These are phyloP conservation scores for Idaea straminata DNA, from an alignment of 2,888 invertebrate species.

Conservation along the genomic window DNA sequence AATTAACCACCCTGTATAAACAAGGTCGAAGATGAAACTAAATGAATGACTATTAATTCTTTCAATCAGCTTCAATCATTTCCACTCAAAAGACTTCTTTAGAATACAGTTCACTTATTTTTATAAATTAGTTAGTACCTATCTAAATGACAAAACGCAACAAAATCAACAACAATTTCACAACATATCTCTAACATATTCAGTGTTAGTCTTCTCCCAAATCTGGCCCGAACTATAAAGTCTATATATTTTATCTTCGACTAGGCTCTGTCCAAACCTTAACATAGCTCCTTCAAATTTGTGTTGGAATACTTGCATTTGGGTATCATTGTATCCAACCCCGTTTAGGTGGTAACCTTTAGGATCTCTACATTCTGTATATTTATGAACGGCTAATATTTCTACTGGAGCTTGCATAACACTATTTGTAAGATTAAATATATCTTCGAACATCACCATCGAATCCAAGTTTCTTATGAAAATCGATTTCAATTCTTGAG, in stretches of 20 bases:
- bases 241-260: constrained; percentile 71
- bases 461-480: constrained; percentile 67
- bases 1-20: no score
- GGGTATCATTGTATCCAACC: constrained; percentile 64
- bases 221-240: constrained; percentile 71
- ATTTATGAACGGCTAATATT: constrained; percentile 66
- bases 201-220: constrained; percentile 65
- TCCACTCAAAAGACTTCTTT: background rate
- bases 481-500: constrained; percentile 49
- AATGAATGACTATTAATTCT: no score
- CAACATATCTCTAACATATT: constrained; percentile 56
- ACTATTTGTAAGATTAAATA: constrained; percentile 52
- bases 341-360: constrained; percentile 55
- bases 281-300: constrained; percentile 77
- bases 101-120: background rate
- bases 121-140: background rate
- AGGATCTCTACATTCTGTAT: constrained; percentile 69
- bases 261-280: constrained; percentile 69
- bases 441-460: constrained; percentile 67
- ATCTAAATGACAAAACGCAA: background rate
- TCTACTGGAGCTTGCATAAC: constrained; percentile 56
- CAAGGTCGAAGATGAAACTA: no score
- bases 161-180: constrained; percentile 10
- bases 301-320: constrained; percentile 71
- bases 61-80: no score